Percentiles rank a stretch among this genome's conserved stretches.
phyloP scores from a whole-genome alignment of 1,140 invertebrate species.

The Hermetia illucens region DNA sequence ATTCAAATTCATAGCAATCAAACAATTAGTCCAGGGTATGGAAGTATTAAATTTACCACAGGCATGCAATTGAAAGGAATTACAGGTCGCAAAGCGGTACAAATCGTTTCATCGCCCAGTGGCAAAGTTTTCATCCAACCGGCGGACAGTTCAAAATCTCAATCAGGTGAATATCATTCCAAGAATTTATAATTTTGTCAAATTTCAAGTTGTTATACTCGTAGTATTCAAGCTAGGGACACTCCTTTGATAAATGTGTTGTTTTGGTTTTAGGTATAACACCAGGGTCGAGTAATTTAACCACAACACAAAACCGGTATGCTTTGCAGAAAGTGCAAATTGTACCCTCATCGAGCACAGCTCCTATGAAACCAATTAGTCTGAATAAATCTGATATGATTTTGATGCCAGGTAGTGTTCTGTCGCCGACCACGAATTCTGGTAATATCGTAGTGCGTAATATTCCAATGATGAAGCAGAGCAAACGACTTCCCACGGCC shows the following conservation, averaged over 20 bases:
- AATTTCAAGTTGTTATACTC: constrained; percentile 6
- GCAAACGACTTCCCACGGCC: not conserved
- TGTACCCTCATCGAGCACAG: constrained; percentile 8
- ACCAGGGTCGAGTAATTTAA: not conserved
- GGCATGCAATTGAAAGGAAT: constrained; percentile 1
- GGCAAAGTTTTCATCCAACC: constrained; percentile 25
- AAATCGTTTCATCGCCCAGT: constrained; percentile 24
- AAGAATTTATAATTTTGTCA: constrained; percentile 16
- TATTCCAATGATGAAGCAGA: not conserved
- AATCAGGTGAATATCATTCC: constrained; percentile 8
- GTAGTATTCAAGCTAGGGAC: no score
- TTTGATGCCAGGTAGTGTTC: constrained; percentile 4
- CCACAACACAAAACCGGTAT: not conserved
- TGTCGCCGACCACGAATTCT: constrained; percentile 3
- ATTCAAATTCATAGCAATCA: constrained; percentile 1
- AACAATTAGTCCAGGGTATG: not conserved
- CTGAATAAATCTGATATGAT: constrained; percentile 8
- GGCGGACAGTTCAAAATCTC: constrained; percentile 12
- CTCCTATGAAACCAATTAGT: not conserved
- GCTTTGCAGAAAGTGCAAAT: constrained; percentile 28
- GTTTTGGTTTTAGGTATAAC: no score
- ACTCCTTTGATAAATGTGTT: no score
- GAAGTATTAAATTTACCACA: not conserved
- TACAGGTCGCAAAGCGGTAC: constrained; percentile 16
- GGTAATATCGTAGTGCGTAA: constrained; percentile 3